Conservation (phyloP, 2,888 invertebrate species). For the Vanessa cardui region DNA sequence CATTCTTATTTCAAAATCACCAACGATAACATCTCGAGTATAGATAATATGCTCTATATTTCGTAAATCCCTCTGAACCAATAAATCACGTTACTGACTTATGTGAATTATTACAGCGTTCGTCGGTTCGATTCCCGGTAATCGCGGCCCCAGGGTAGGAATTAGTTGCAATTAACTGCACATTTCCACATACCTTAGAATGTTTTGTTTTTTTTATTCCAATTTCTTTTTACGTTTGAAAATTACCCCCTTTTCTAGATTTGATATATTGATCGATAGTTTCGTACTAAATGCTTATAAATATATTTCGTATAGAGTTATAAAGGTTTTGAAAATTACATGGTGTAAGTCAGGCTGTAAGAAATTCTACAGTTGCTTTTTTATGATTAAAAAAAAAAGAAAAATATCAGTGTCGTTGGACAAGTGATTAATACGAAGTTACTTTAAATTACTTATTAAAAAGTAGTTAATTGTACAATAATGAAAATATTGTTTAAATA, state of each 20-base stretch:
- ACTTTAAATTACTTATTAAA: not conserved
- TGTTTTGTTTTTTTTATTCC: slow-evolving; percentile 23
- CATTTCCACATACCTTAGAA: slow-evolving; percentile 50
- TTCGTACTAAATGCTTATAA: not conserved
- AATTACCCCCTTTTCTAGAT: slow-evolving; percentile 26
- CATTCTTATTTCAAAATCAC: too few species aligned
- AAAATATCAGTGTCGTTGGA: too few species aligned
- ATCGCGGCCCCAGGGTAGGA: slow-evolving; percentile 57
- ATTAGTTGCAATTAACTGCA: slow-evolving; percentile 63
- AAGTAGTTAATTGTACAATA: too few species aligned
- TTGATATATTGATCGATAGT: slow-evolving; percentile 20
- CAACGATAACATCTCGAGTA: not conserved
- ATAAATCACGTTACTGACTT: slow-evolving; percentile 35
- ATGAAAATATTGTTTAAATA: too few species aligned
- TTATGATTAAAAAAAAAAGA: too few species aligned
- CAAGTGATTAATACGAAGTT: not conserved
- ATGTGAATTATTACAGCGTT: slow-evolving; percentile 36
- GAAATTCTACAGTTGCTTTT: too few species aligned
- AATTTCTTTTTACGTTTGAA: slow-evolving; percentile 34
- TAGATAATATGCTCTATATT: slow-evolving; percentile 4
- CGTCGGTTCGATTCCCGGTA: slow-evolving; percentile 46
- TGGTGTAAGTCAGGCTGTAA: too few species aligned
- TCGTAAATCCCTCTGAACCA: slow-evolving; percentile 24
- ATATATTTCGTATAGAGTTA: too few species aligned
- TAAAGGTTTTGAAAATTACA: too few species aligned